Conservation (phyloP, 2,888 invertebrate genomes). For the Eledone cirrhosa region DNA sequence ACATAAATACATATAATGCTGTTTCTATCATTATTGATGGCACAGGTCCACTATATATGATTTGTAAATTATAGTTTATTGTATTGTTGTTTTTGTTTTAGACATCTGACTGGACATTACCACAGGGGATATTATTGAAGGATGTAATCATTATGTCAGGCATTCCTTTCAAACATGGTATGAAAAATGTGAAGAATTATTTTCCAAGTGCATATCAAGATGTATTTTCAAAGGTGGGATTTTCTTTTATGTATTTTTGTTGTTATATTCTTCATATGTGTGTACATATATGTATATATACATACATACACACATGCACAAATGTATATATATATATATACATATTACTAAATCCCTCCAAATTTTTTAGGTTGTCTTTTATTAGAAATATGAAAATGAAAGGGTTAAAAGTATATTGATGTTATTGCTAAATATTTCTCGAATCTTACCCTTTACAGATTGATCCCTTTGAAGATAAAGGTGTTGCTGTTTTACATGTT, state of each 20-base stretch:
- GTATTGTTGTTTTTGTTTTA: conserved; percentile 35
- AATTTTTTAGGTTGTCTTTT: no score
- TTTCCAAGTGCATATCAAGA: conserved; percentile 32
- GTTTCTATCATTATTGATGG: no score
- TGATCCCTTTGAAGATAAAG: conserved; percentile 55
- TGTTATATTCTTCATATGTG: not conserved
- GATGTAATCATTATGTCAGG: conserved; percentile 64
- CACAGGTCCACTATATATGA: no score
- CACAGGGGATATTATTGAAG: conserved; percentile 54
- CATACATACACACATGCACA: not conserved
- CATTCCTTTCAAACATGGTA: conserved; percentile 53
- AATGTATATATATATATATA: no score
- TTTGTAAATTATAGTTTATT: no score
- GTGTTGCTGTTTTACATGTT: conserved; percentile 58
- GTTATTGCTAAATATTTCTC: no score
- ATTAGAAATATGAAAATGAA: no score
- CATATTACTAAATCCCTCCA: no score
- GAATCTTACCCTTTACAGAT: conserved; percentile 48
- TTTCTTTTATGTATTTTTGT: no score
- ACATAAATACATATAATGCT: no score
- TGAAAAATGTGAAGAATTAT: conserved; percentile 28
- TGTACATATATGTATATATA: no score
- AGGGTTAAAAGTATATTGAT: no score
- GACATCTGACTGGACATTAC: conserved; percentile 64
- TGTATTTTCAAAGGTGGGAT: conserved; percentile 2